Base-by-base conservation (phyloP, 35 echinoderm and acorn worm genomes). In the Strongylocentrotus purpuratus region DNA sequence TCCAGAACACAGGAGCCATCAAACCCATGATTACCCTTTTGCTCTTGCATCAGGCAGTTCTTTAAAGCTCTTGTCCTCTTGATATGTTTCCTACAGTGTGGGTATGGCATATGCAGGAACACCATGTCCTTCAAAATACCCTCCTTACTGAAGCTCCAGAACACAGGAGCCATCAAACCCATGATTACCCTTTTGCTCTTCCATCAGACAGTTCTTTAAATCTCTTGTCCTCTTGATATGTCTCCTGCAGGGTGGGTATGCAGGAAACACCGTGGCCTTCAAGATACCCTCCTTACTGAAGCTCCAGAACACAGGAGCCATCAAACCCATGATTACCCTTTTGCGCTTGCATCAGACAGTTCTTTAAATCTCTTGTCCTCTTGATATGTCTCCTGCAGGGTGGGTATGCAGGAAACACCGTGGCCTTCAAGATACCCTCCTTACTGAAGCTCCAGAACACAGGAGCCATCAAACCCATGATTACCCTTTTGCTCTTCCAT, bases 31-130 rank as follows among this genome's bases (percentile, higher is more conserved):
- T 25, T 25, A 70, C 15, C 65, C 20, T 2, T 25, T 70, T 3
- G 28, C 25, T 7, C 7, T 22, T 78, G 4, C 52, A 59, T 25
- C 18, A 7, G 6, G 0, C 20, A 78, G 20, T n/a, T 78, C 20
- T 78, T 28, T 78, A 28, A n/a, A n/a, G n/a, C 7, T 78, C 65
- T 78, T 78, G 2, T 78, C 65, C 65, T 28, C 22, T 70, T 20
- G 15, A 35, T 35, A 33, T 88, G 2, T 58, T 58, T 58, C 31
- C 46, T 31, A 2, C 91, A 93, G 48, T 96, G 97, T 90, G 97
- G 98, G 31, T 97, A 98, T n/a, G n/a, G n/a, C n/a, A n/a, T n/a
- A n/a, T 94, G 98, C 98, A 50, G 98, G 98, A 28, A 97, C 94
- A 97, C 98, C 0, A 92, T 98, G 4, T 96, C 97, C 32, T 99